Evolutionary conservation across 2,797 vertebrate genomes (phyloP).

Genomic region (Paedocypris micromegethes): DNA sequence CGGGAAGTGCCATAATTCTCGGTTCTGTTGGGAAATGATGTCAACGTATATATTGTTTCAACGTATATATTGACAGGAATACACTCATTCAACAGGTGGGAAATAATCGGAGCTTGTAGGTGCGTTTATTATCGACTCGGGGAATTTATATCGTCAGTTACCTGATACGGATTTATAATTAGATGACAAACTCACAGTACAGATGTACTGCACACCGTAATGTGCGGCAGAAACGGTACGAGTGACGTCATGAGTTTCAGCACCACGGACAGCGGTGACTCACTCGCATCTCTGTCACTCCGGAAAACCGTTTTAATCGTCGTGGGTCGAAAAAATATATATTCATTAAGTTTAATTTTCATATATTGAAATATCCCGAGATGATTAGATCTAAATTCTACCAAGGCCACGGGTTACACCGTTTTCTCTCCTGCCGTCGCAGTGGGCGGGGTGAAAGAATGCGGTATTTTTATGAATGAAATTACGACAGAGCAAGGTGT

Average conservation of each 20-base stretch:
- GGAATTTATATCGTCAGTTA: neutral
- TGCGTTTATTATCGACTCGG: neutral
- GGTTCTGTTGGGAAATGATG: slow-evolving; percentile 43
- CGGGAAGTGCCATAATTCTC: slow-evolving; percentile 56
- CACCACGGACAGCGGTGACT: slow-evolving; percentile 65
- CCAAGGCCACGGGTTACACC: slow-evolving; percentile 12
- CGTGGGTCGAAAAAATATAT: too few relatives aligned
- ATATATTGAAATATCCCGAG: too few relatives aligned
- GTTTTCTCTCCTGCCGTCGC: slow-evolving; percentile 58
- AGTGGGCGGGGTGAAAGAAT: slow-evolving; percentile 70
- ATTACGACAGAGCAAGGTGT: slow-evolving; percentile 58
- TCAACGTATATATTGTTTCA: slow-evolving; percentile 27
- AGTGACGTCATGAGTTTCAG: slow-evolving; percentile 59
- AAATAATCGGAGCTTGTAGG: neutral
- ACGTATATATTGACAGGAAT: neutral
- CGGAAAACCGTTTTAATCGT: too few relatives aligned
- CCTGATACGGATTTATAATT: slow-evolving; percentile 1
- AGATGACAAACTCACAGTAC: neutral
- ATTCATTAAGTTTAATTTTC: too few relatives aligned
- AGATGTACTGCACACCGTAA: slow-evolving; percentile 16
- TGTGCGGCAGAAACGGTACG: slow-evolving; percentile 17
- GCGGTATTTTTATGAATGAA: slow-evolving; percentile 84
- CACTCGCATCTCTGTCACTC: slow-evolving; percentile 1
- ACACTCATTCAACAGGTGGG: neutral
- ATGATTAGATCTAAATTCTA: too few relatives aligned